A percentile compares a stretch with the other conserved stretches of the same genome.
Evolutionary conservation across 2,888 invertebrate genomes (phyloP).

Genomic region (Gymnocheta viridis): DNA sequence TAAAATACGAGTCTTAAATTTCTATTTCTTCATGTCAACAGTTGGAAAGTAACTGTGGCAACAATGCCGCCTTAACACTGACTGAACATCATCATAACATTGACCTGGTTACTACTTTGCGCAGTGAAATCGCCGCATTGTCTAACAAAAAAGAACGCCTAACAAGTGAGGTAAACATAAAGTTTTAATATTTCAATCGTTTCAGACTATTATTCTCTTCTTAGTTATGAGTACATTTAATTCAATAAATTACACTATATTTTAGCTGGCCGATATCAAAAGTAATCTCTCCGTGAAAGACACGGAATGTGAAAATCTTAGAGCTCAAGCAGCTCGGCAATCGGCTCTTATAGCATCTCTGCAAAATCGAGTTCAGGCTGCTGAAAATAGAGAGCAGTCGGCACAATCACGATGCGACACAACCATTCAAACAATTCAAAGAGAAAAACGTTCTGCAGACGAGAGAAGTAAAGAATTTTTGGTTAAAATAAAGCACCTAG

Average conservation of each 20-base stretch:
- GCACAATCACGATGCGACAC: slow-evolving; percentile 86
- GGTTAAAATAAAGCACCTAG: slow-evolving; percentile 88
- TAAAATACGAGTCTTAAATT: neutral
- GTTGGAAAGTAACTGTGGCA: slow-evolving; percentile 69
- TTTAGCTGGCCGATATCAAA: slow-evolving; percentile 87
- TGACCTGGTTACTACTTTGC: slow-evolving; percentile 88
- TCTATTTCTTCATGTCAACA: slow-evolving; percentile 71
- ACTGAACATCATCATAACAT: slow-evolving; percentile 80
- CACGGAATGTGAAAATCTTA: slow-evolving; percentile 90
- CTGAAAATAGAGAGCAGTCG: slow-evolving; percentile 90
- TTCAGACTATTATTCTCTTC: neutral
- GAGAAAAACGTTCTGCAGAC: slow-evolving; percentile 88
- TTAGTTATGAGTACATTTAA: neutral
- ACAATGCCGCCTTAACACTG: slow-evolving; percentile 70
- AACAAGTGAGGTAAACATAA: slow-evolving; percentile 86
- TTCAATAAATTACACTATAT: neutral
- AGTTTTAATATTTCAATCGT: neutral
- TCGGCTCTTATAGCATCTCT: slow-evolving; percentile 90
- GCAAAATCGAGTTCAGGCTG: slow-evolving; percentile 89
- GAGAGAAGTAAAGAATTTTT: slow-evolving; percentile 90
- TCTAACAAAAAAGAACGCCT: slow-evolving; percentile 93
- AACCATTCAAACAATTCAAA: slow-evolving; percentile 88
- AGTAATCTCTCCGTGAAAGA: slow-evolving; percentile 88
- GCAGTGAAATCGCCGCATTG: slow-evolving; percentile 92
- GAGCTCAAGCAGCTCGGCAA: slow-evolving; percentile 92